Conservation (phyloP, 2,113 vertebrate species). For the Hippocampus abdominalis region DNA sequence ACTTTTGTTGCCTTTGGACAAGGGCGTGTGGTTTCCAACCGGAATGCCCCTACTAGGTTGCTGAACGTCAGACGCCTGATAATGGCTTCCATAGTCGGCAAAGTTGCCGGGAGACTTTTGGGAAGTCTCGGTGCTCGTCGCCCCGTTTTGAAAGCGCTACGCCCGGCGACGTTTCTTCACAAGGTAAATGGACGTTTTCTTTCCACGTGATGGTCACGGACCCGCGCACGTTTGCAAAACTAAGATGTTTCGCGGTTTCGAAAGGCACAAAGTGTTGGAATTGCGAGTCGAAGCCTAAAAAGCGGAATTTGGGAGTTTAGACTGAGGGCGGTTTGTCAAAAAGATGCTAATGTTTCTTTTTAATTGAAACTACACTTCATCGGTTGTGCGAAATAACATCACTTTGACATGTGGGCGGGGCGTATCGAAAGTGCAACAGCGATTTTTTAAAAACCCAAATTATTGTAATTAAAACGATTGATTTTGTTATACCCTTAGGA, state of each 20-base stretch:
- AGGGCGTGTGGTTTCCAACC: background rate
- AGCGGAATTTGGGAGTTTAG: background rate
- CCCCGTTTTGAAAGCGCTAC: constrained; percentile 6
- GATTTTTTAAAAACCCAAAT: background rate
- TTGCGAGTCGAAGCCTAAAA: background rate
- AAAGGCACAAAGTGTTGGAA: background rate
- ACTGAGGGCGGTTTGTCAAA: background rate
- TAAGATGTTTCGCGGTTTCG: background rate
- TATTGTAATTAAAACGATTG: background rate
- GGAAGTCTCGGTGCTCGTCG: constrained; percentile 42
- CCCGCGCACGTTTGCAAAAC: background rate
- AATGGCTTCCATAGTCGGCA: constrained; percentile 59
- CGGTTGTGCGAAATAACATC: background rate
- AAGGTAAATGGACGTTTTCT: constrained; percentile 38
- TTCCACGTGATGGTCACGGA: background rate
- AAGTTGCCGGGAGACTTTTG: constrained; percentile 62
- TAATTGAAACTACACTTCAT: background rate
- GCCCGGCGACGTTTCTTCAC: constrained; percentile 26
- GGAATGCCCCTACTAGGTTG: constrained; percentile 28
- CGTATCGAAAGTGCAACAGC: background rate
- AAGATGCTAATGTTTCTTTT: background rate
- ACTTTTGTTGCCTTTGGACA: background rate
- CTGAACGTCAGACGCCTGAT: constrained; percentile 6
- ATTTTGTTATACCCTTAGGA: too few relatives aligned
- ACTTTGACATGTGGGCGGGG: background rate